Base-by-base conservation (phyloP, 1,140 invertebrate species). In the Neelides sp. region DNA sequence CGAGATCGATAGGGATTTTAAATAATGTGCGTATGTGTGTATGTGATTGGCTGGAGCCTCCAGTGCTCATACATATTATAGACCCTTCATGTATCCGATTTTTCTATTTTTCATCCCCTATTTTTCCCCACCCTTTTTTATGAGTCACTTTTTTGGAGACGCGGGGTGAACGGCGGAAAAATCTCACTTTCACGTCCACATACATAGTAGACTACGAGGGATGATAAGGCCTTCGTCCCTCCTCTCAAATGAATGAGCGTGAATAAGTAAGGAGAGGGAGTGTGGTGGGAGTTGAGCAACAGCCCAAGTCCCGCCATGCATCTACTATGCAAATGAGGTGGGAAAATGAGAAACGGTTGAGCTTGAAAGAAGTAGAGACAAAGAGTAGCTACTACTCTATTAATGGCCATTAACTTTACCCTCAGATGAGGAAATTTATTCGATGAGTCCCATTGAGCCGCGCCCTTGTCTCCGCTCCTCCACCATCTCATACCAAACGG, bases 391-490 rank as follows among this genome's bases (percentile, higher is more conserved):
- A 46, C 20, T 48, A 52, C 42, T 55, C 43, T 55, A 55, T 55
- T 50, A 52, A 52, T 41, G 50, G 49, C 54, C 54, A 50, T 50
- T 50, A 55, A 46, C 36, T 45, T n/a, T n/a, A n/a, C n/a, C n/a
- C 37, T 13, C 23, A 22, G 34, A 30, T 23, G 32, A 40, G 20
- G 42, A 41, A 50, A 50, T 50, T 50, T 50, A 50, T 50, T 50
- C 48, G 22, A 19, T 45, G 34, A 45, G 27, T 30, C 30, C 27
- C 15, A 45, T n/a, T n/a, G n/a, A n/a, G n/a, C n/a, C n/a, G n/a
- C n/a, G n/a, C n/a, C n/a, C n/a, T n/a, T n/a, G n/a, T n/a, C n/a
- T n/a, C n/a, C n/a, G n/a, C n/a, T n/a, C n/a, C n/a, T n/a, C n/a
- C n/a, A n/a, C n/a, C n/a, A n/a, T n/a, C n/a, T n/a, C n/a, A n/a